A percentile compares a stretch with the other conserved stretches of the same genome.
Conservation (phyloP, 2,888 invertebrate genomes). For the Machimus atricapillus region DNA sequence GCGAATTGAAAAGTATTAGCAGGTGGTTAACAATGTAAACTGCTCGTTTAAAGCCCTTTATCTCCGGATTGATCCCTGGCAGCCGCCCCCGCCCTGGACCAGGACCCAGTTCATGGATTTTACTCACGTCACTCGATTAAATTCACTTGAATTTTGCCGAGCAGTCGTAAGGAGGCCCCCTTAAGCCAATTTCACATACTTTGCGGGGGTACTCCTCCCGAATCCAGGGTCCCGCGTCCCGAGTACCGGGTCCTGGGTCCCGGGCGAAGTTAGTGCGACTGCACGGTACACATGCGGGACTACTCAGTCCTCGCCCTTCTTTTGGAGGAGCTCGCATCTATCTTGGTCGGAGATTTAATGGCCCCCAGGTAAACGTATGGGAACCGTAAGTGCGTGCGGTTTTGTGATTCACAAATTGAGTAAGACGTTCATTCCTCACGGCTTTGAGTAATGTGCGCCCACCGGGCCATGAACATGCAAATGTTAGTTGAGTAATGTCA, state of each 20-base stretch:
- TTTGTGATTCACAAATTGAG: constrained; percentile 51
- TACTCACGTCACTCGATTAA: constrained; percentile 35
- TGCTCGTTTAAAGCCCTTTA: constrained; percentile 40
- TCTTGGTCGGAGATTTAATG: constrained; percentile 52
- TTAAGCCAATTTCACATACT: constrained; percentile 23
- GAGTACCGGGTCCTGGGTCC: neutral
- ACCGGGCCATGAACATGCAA: constrained; percentile 26
- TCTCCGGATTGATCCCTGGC: constrained; percentile 35
- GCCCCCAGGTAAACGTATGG: constrained; percentile 50
- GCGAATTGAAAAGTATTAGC: constrained; percentile 36
- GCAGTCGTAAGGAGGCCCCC: neutral
- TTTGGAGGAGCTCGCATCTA: constrained; percentile 45
- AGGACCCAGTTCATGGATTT: constrained; percentile 15
- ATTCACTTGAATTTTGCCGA: constrained; percentile 26
- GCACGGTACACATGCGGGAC: constrained; percentile 17
- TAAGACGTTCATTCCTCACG: constrained; percentile 48
- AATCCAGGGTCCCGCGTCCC: neutral
- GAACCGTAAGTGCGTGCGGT: constrained; percentile 52
- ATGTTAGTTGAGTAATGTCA: constrained; percentile 43
- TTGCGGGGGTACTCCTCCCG: neutral
- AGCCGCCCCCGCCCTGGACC: neutral
- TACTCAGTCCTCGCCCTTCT: neutral
- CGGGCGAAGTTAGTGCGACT: neutral
- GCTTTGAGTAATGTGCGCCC: constrained; percentile 26
- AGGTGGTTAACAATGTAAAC: constrained; percentile 44